These are phyloP conservation scores for Agrotis segetum DNA, from an alignment of 2,888 invertebrate species.

Conservation along the genomic window DNA sequence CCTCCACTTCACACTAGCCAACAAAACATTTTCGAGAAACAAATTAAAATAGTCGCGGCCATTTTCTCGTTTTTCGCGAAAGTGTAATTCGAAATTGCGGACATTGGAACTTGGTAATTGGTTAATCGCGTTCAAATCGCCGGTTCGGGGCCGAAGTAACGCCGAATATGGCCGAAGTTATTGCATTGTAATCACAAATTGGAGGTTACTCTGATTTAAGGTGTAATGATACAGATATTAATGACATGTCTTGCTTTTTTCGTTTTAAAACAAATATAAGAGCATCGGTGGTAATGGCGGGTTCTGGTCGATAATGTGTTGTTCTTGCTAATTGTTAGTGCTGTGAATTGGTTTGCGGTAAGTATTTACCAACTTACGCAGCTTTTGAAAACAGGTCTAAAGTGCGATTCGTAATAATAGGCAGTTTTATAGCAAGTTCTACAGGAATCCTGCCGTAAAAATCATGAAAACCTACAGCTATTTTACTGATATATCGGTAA, in stretches of 20 bases:
- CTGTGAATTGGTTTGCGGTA: conserved; percentile 15
- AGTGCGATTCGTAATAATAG: neutral
- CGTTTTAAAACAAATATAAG: conserved; percentile 62
- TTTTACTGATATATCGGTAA: conserved; percentile 41
- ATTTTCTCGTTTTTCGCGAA: conserved; percentile 64
- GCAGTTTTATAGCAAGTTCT: neutral
- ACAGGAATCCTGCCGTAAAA: neutral
- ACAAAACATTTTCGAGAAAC: conserved; percentile 56
- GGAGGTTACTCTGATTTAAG: conserved; percentile 45
- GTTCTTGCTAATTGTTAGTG: conserved; percentile 35
- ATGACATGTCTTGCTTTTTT: conserved; percentile 39
- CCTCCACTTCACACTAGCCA: conserved; percentile 78
- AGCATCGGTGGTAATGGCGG: conserved; percentile 35
- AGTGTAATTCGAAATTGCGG: conserved; percentile 68
- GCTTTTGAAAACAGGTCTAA: conserved; percentile 1
- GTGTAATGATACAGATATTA: conserved; percentile 53
- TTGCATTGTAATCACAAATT: conserved; percentile 59
- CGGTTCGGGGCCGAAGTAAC: conserved; percentile 58
- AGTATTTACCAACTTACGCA: conserved; percentile 27
- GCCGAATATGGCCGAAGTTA: conserved; percentile 68
- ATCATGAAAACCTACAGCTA: conserved; percentile 3
- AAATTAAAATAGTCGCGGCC: conserved; percentile 64
- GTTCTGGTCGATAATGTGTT: conserved; percentile 43
- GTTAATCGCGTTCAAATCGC: conserved; percentile 73
- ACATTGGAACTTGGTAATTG: conserved; percentile 71